A percentile compares a stretch with the other conserved stretches of the same genome.
Evolutionary conservation across 2,113 vertebrate species (phyloP).

Genomic region (Holacanthus passer): DNA sequence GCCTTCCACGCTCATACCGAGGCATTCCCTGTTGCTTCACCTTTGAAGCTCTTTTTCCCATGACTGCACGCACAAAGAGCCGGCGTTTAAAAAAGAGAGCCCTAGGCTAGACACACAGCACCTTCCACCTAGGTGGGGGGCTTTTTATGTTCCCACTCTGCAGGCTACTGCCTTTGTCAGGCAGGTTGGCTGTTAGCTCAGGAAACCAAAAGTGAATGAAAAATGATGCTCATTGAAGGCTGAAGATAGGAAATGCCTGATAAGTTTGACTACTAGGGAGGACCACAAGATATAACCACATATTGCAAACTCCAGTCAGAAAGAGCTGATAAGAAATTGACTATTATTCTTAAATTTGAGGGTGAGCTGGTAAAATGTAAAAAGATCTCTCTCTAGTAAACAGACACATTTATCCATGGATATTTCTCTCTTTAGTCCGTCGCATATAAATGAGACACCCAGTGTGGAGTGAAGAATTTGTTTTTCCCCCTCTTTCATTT

Average conservation of each 20-base stretch:
- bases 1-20: conserved; percentile 54
- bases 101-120: conserved; percentile 61
- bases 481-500: conserved; percentile 66
- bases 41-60: conserved; percentile 82
- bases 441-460: conserved; percentile 75
- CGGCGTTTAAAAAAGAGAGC: conserved; percentile 63
- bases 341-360: neutral
- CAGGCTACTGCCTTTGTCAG: conserved; percentile 49
- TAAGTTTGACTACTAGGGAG: neutral
- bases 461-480: conserved; percentile 74
- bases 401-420: conserved; percentile 49
- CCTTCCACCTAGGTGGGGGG: conserved; percentile 70
- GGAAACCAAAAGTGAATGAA: conserved; percentile 36
- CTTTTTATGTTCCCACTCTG: conserved; percentile 55
- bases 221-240: conserved; percentile 7
- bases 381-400: conserved; percentile 25
- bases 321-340: conserved; percentile 1
- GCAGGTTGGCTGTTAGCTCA: conserved; percentile 52
- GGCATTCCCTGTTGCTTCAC: conserved; percentile 73
- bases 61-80: conserved; percentile 76
- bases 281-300: neutral
- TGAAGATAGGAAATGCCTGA: conserved; percentile 6
- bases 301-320: neutral
- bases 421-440: conserved; percentile 52
- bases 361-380: conserved; percentile 20